Conservation (phyloP, 2,888 invertebrate genomes). For the Drosophila mimetica region DNA sequence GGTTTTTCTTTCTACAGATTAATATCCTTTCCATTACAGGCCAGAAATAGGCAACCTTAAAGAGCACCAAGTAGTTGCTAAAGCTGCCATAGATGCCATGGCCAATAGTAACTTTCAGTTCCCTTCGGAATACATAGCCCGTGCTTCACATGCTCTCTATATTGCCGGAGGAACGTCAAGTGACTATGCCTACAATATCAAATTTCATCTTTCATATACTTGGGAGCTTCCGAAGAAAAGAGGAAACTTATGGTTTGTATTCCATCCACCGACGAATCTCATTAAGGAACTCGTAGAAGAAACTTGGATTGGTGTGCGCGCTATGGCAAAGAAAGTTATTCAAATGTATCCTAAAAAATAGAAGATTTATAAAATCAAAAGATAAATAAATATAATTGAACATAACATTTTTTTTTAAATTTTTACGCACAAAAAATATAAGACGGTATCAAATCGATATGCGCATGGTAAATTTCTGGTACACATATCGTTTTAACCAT, state of each 20-base stretch:
- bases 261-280: slow-evolving; percentile 85
- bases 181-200: slow-evolving; percentile 87
- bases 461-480: too few species aligned
- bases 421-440: too few species aligned
- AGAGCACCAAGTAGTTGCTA: slow-evolving; percentile 29
- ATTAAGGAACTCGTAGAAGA: slow-evolving; percentile 86
- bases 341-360: slow-evolving; percentile 32
- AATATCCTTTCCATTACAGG: slow-evolving; percentile 5
- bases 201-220: slow-evolving; percentile 86
- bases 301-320: slow-evolving; percentile 85
- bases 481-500: too few species aligned
- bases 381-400: neutral
- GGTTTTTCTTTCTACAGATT: fast-evolving
- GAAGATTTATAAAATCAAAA: neutral
- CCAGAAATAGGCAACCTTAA: slow-evolving; percentile 20
- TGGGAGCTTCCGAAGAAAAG: slow-evolving; percentile 87
- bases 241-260: slow-evolving; percentile 58
- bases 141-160: neutral
- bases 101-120: slow-evolving; percentile 58
- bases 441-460: too few species aligned
- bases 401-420: too few species aligned
- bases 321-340: slow-evolving; percentile 75
- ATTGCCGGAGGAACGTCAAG: slow-evolving; percentile 87
- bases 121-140: neutral
- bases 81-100: slow-evolving; percentile 61